Base-by-base conservation (phyloP, 2,113 vertebrate species). In the Thunnus maccoyii region DNA sequence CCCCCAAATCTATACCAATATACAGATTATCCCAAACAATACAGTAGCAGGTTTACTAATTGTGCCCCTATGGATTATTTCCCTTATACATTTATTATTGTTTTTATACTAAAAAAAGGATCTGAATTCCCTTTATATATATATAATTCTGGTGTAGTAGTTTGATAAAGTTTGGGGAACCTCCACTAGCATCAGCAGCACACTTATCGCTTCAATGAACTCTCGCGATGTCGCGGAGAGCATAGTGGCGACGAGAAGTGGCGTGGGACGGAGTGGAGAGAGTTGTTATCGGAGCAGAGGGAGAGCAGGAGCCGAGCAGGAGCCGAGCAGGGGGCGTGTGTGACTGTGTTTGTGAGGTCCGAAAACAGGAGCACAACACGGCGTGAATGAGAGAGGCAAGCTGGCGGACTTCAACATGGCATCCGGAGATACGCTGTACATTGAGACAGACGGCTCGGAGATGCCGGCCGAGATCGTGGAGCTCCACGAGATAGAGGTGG, bases 401-500 rank as follows among this genome's bases (percentile, higher is more conserved):
- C 94, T 94, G 92, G 95, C 93, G 94, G 94, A 94, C 86, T 93
- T 91, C 94, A 89, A 96, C 89, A 99, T 99, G 98, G 97, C 98
- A 96, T 98, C 97, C 92, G 97, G 98, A 88, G 97, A 99, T 89
- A 98, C 97, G 85, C 95, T 99, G 61, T 99, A 99, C 91, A 99
- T 99, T 68, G 97, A 97, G 94, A 96, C 97, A 86, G 98, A 99
- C 93, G 98, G 97, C 95, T 97, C 97, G 88, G 98, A 99, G 92
- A 99, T 99, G 98, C 98, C 98, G 90, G 96, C 97, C 92, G 98
- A 99, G 94, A 97, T 99, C 89, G 97, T 99, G 95, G 98, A 99
- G 91, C 96, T 99, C 64, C 98, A 99, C 83, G 98, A 99, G 92
- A 99, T 99, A 86, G 98, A 99, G 88, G 98, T 99, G 92, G 98